These are phyloP conservation scores for Elephantulus edwardii DNA, from an alignment of 2,113 vertebrate species.

Conservation along the genomic window DNA sequence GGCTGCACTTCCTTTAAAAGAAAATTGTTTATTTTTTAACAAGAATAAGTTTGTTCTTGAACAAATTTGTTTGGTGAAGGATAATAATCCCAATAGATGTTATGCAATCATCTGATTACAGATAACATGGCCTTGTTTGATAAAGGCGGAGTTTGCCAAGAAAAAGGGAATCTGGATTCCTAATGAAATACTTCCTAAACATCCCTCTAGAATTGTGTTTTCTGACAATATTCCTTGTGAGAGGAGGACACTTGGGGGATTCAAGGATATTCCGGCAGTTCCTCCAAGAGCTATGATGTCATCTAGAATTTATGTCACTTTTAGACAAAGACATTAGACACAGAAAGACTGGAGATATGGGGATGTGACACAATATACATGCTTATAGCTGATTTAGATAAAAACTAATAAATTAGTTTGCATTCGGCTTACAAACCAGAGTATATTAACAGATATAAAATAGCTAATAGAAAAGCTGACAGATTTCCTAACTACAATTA, in stretches of 20 bases:
- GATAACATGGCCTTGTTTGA: not conserved
- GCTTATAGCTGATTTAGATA: not conserved
- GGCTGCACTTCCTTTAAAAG: too few relatives aligned
- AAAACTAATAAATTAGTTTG: conserved; percentile 37
- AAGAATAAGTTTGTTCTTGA: too few relatives aligned
- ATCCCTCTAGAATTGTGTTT: not conserved
- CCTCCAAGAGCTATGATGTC: not conserved
- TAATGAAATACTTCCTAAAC: not conserved
- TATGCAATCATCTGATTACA: not conserved
- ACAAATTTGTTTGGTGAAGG: too few relatives aligned
- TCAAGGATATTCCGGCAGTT: not conserved
- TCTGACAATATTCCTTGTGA: not conserved
- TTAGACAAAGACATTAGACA: conserved; percentile 7
- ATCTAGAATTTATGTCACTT: not conserved
- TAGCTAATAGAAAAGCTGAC: conserved; percentile 5
- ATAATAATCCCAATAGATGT: not conserved
- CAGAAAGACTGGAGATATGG: not conserved
- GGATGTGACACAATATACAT: not conserved
- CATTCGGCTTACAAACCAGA: conserved; percentile 5
- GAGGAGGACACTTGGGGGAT: not conserved
- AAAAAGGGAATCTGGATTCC: not conserved
- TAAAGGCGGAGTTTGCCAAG: not conserved
- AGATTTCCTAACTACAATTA: not conserved
- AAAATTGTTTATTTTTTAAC: too few relatives aligned
- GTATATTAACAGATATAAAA: conserved; percentile 12